These are phyloP conservation scores for Babyrousa celebensis DNA, from an alignment of 2,797 vertebrate species.

Conservation along the genomic window DNA sequence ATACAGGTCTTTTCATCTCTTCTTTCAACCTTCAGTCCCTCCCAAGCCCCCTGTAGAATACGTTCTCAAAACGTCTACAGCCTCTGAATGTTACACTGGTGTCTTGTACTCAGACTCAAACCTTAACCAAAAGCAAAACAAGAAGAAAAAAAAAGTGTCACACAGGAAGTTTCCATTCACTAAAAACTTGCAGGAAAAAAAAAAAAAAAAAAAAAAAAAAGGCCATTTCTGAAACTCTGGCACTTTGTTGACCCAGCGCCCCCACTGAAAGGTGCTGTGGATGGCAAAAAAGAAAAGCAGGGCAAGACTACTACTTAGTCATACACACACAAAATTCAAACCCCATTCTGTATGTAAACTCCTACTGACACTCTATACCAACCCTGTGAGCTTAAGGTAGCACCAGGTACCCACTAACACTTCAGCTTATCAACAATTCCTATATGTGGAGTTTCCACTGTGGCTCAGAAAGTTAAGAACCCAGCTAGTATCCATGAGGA, in stretches of 20 bases:
- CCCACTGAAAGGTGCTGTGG: not conserved
- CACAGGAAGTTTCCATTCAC: not conserved
- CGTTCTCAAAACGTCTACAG: not conserved
- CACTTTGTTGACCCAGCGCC: not conserved
- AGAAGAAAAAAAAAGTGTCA: not conserved
- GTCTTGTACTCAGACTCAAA: not conserved
- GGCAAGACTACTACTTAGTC: not conserved
- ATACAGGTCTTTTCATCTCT: not conserved
- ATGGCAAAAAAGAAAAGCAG: not conserved
- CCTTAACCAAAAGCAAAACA: not conserved
- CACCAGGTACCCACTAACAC: not conserved
- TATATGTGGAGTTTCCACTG: not conserved
- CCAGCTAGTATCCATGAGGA: no score
- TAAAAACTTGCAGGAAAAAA: not conserved
- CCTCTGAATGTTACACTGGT: not conserved
- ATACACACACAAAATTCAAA: not conserved
- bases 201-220: not conserved
- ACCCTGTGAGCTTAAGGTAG: not conserved
- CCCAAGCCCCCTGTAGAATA: not conserved
- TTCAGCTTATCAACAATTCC: not conserved
- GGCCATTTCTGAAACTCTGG: constrained; percentile 23
- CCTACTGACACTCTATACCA: not conserved
- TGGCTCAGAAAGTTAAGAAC: no score
- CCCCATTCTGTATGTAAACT: not conserved
- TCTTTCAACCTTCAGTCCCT: not conserved